Evolutionary conservation across 2,888 invertebrate genomes (phyloP).

Genomic region (Cryptophagus acutangulus): DNA sequence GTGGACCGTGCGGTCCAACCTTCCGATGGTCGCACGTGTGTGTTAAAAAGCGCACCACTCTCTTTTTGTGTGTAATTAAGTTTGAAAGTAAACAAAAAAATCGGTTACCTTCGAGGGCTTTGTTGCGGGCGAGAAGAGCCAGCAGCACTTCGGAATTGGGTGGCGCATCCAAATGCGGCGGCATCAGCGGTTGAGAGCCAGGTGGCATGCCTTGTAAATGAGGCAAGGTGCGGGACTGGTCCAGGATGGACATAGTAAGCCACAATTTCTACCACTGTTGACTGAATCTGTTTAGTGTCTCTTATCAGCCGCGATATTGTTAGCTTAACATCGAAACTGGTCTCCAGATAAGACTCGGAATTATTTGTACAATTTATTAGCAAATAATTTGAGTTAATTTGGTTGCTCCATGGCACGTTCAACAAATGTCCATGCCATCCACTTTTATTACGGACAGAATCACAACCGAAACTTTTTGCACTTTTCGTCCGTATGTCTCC

Average conservation of each 20-base stretch:
- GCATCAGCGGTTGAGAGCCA: slow-evolving; percentile 43
- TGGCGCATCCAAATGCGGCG: slow-evolving; percentile 51
- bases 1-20: slow-evolving; percentile 28
- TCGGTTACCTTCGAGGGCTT: slow-evolving; percentile 79
- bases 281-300: neutral
- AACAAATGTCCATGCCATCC: too few species aligned
- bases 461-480: too few species aligned
- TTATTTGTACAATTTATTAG: too few species aligned
- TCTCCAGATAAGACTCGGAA: too few species aligned
- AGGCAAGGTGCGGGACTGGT: slow-evolving; percentile 42
- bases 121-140: slow-evolving; percentile 79
- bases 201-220: slow-evolving; percentile 42
- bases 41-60: slow-evolving; percentile 32
- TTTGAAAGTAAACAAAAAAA: too few species aligned
- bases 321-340: neutral
- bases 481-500: slow-evolving; percentile 37
- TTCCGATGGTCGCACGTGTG: slow-evolving; percentile 28
- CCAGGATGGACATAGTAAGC: slow-evolving; percentile 45
- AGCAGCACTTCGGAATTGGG: slow-evolving; percentile 81
- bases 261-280: neutral
- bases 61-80: neutral
- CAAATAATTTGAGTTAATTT: too few species aligned
- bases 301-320: neutral
- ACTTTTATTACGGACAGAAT: too few species aligned
- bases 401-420: too few species aligned